These are phyloP conservation scores for Uropsilus gracilis DNA, from an alignment of 2,113 vertebrate species.

Conservation along the genomic window DNA sequence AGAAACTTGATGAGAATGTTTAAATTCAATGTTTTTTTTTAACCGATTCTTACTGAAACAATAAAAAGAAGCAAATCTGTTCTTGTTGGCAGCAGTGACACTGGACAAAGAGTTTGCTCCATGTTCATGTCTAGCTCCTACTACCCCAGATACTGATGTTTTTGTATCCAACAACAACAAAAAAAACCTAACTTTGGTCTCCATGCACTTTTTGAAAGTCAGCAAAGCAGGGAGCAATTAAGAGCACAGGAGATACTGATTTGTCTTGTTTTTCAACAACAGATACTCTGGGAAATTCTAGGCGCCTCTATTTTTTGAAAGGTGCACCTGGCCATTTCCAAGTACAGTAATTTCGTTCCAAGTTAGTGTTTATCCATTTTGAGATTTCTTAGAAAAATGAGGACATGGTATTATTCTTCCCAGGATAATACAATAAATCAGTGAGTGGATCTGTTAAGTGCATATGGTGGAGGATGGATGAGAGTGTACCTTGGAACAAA, in stretches of 20 bases:
- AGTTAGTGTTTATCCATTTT: neutral
- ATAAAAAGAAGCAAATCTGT: neutral
- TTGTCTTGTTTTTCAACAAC: neutral
- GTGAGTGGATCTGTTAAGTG: neutral
- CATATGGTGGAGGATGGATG: neutral
- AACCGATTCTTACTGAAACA: neutral
- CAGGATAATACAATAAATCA: neutral
- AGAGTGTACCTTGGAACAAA: neutral
- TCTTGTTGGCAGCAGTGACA: neutral
- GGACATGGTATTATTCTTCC: neutral
- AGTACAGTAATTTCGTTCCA: neutral
- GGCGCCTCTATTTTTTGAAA: neutral
- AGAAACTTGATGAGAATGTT: no score
- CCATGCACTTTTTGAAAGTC: neutral
- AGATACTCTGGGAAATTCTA: neutral
- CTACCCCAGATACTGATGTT: neutral
- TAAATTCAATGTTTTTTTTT: neutral
- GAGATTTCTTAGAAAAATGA: neutral
- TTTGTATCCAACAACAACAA: neutral
- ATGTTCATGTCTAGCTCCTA: neutral
- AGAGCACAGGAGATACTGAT: neutral
- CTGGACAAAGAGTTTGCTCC: neutral
- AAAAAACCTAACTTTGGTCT: neutral
- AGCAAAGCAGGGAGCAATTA: neutral
- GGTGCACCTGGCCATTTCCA: neutral